Conservation (phyloP, 2,113 vertebrate species). For the Cyphomyrus plagiostoma region DNA sequence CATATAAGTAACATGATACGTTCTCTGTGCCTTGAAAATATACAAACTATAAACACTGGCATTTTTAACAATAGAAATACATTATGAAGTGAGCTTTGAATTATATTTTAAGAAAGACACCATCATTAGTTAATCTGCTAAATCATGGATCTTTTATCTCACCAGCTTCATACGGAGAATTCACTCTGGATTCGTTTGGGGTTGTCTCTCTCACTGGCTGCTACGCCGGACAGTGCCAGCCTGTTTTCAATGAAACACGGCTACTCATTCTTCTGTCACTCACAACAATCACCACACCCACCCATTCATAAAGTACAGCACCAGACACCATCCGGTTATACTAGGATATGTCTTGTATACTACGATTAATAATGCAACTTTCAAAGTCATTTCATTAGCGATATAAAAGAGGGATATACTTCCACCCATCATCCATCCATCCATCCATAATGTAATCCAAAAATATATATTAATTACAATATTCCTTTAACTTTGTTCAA, state of each 20-base stretch:
- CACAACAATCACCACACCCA: constrained; percentile 55
- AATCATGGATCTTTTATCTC: constrained; percentile 25
- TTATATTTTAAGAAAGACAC: not conserved
- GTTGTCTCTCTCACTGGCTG: constrained; percentile 24
- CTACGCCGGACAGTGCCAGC: constrained; percentile 39
- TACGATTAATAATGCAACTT: not conserved
- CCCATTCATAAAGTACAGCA: constrained; percentile 64
- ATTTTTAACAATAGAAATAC: not conserved
- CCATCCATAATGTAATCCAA: not conserved
- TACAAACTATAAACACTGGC: not conserved
- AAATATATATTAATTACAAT: not conserved
- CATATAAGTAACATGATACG: not conserved
- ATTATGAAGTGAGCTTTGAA: not conserved
- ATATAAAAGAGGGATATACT: not conserved
- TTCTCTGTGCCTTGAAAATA: not conserved
- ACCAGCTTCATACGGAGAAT: constrained; percentile 5
- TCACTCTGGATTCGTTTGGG: not conserved
- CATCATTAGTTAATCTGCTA: constrained; percentile 29
- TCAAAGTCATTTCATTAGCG: not conserved
- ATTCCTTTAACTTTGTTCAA: not conserved
- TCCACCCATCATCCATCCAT: not conserved
- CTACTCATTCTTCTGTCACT: constrained; percentile 36
- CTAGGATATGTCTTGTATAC: not conserved
- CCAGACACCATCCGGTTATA: constrained; percentile 10
- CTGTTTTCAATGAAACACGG: constrained; percentile 37